A percentile compares a stretch with the other conserved stretches of the same genome.
phyloP scores from a whole-genome alignment of 1,140 invertebrate genomes.

The Aphaenogaster rudis region DNA sequence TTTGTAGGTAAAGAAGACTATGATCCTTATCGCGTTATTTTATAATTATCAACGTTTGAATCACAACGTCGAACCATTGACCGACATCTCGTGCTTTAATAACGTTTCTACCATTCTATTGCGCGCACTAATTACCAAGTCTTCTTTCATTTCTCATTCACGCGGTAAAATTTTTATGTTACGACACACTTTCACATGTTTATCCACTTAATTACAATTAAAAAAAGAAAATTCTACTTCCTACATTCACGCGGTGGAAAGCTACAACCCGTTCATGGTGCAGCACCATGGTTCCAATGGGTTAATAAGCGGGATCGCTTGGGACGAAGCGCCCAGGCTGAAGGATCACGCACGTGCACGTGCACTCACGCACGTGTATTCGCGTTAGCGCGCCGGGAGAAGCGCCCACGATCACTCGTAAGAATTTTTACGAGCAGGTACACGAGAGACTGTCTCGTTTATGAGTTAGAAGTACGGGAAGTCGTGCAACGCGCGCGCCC shows the following conservation, averaged over 20 bases:
- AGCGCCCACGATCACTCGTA: slow-evolving; percentile 9
- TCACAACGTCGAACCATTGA: neutral
- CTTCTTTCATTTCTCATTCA: neutral
- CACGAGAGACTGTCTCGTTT: slow-evolving; percentile 47
- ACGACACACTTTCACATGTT: slow-evolving; percentile 24
- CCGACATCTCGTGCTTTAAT: neutral
- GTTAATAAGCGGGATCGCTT: slow-evolving; percentile 33
- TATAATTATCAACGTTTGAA: neutral
- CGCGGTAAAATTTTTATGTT: neutral
- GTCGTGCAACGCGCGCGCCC: slow-evolving; percentile 28
- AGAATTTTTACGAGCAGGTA: slow-evolving; percentile 49
- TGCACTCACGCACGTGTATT: slow-evolving; percentile 18
- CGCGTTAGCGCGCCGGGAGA: slow-evolving; percentile 25
- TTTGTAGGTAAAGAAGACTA: neutral
- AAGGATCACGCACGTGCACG: slow-evolving; percentile 26
- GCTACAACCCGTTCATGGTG: neutral
- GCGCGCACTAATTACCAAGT: neutral
- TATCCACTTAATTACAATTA: neutral
- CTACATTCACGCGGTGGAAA: neutral
- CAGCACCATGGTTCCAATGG: neutral
- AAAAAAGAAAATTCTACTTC: neutral
- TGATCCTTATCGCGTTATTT: neutral
- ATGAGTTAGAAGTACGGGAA: slow-evolving; percentile 65
- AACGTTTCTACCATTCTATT: neutral
- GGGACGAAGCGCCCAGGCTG: neutral